Evolutionary conservation across 2,888 invertebrate species (phyloP).

Genomic region (Masnerella sp.): DNA sequence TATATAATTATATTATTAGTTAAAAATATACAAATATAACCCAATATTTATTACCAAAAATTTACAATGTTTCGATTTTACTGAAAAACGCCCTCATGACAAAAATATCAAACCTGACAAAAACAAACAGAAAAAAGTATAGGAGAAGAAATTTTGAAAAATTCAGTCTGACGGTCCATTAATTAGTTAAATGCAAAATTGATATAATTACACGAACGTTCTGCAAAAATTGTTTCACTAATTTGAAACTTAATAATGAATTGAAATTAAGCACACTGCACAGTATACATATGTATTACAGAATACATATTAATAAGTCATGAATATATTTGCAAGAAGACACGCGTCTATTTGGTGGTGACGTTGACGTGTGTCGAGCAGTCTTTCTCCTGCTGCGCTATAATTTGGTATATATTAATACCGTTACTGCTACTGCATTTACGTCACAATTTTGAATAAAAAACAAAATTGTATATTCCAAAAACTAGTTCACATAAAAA

Average conservation of each 20-base stretch:
- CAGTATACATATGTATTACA: slow-evolving; percentile 56
- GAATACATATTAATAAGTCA: slow-evolving; percentile 59
- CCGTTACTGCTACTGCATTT: slow-evolving; percentile 39
- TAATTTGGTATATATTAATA: slow-evolving; percentile 67
- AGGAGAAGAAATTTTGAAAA: slow-evolving; percentile 11
- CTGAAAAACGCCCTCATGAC: too few species aligned
- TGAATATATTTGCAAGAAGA: slow-evolving; percentile 58
- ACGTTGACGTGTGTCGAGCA: slow-evolving; percentile 77
- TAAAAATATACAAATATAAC: too few species aligned
- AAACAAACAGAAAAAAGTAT: too few species aligned
- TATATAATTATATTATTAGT: too few species aligned
- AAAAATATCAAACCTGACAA: too few species aligned
- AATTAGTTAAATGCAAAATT: slow-evolving; percentile 56
- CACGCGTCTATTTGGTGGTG: slow-evolving; percentile 71
- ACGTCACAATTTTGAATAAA: slow-evolving; percentile 3
- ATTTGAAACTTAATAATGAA: slow-evolving; percentile 54
- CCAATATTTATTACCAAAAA: too few species aligned
- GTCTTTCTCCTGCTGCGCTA: slow-evolving; percentile 77
- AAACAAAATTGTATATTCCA: too few species aligned
- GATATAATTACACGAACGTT: slow-evolving; percentile 48
- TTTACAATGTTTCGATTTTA: too few species aligned
- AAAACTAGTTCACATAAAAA: too few species aligned
- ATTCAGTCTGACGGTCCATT: slow-evolving; percentile 50
- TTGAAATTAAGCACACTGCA: slow-evolving; percentile 43
- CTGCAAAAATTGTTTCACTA: slow-evolving; percentile 50